Evolutionary conservation across 2,888 invertebrate genomes (phyloP), one percentile per base, ranked within the genome.

Genomic region (Malacosoma neustria): DNA sequence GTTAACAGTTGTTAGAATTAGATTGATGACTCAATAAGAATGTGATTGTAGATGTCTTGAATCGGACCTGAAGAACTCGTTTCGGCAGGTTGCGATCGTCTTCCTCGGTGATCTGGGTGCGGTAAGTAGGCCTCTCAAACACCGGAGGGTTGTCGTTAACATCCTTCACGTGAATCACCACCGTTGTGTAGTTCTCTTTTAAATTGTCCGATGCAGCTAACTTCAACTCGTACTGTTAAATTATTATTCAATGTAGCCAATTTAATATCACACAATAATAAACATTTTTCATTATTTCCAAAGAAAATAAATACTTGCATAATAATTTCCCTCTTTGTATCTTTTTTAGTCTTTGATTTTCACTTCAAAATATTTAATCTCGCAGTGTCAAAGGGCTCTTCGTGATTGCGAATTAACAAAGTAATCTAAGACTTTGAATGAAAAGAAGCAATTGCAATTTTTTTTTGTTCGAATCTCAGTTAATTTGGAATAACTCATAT

Each of bases 71-170:
- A 61, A 97, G 88, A 59, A 97, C 95, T 63, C 95, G 93, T 82
- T 97, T 97, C 51, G 97, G 97, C 61, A 97, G 89, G 80, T 95
- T 96, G 63, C 96, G 90, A 87, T 97, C 96, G 72, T 97, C 97
- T 80, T 97, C 97, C 81, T 97, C 97, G 32, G 96, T 97, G 81
- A 97, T 97, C 87, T 97, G 96, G 36, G 97, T 96, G 67, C 96
- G 91, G 87, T 97, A 97, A 39, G 95, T 96, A 36, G 97, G 96
- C 51, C 96, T 88, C 81, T 96, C 96, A 84, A 99, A 99, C 55
- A 96, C 95, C 2, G 98, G 98, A 32, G 97, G 95, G 88, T 98
- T 98, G 89, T 99, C 98, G 84, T 98, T 98, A 53, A 98, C 97
- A 77, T 99, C 98, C 86, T 96, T 97, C 60, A 98, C 96, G 82